Conservation (phyloP, 2,113 vertebrate species). For the Rhodinocichla rosea region DNA sequence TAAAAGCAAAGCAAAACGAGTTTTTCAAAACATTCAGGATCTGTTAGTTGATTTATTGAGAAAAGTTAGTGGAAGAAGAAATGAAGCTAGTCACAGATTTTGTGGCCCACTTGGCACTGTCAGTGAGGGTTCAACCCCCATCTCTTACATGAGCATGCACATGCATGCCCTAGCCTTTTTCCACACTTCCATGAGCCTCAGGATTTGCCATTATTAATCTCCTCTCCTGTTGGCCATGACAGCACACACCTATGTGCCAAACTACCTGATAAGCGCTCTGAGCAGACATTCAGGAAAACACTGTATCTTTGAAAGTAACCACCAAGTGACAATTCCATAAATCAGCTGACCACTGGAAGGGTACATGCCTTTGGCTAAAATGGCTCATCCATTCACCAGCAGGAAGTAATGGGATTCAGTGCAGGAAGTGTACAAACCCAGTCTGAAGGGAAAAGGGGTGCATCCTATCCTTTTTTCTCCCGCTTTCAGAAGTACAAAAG, state of each 20-base stretch:
- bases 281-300: not conserved
- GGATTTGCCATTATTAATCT: not conserved
- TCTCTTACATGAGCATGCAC: rapidly evolving
- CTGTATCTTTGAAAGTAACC: not conserved
- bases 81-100: not conserved
- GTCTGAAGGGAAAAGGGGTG: not conserved
- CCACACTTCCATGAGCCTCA: not conserved
- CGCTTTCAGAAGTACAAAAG: not conserved
- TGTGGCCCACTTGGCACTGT: not conserved
- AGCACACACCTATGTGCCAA: not conserved
- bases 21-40: not conserved
- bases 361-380: not conserved
- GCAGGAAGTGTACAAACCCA: not conserved
- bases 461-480: not conserved
- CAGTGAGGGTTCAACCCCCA: too few relatives aligned
- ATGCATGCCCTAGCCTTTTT: not conserved
- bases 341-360: not conserved
- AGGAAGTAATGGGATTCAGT: not conserved
- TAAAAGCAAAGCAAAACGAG: not conserved
- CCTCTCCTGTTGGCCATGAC: not conserved
- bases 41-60: not conserved
- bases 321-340: not conserved
- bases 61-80: not conserved
- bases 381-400: not conserved
- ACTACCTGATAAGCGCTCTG: not conserved